Conservation (phyloP, 1,140 invertebrate genomes). For the Drosophila orena region DNA sequence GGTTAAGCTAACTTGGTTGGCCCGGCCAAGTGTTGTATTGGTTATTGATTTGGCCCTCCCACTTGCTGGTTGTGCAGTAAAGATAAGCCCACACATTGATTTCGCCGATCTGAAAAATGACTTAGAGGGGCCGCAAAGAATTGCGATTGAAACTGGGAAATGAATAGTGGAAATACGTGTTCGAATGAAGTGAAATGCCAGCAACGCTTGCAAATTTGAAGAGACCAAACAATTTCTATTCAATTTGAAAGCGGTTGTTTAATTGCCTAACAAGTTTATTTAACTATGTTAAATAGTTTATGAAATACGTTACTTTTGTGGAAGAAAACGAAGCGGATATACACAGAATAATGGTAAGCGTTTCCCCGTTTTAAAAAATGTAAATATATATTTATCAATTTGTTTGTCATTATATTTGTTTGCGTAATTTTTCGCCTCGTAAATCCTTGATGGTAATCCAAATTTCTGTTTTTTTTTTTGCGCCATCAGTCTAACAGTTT, state of each 20-base stretch:
- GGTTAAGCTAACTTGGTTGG: constrained; percentile 14
- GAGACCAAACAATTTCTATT: not conserved
- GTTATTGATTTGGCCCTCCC: constrained; percentile 31
- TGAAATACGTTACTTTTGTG: no score
- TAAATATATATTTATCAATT: no score
- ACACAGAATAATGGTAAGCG: no score
- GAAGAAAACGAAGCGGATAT: no score
- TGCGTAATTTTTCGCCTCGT: not conserved
- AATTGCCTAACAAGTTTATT: no score
- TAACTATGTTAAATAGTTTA: no score
- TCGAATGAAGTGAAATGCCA: no score
- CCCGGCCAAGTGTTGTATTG: constrained; percentile 34
- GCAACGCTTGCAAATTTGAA: not conserved
- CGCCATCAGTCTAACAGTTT: no score
- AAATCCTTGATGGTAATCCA: not conserved
- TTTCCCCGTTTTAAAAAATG: no score
- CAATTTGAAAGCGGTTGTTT: no score
- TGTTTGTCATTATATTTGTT: no score
- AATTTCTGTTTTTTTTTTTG: not conserved
- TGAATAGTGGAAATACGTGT: no score
- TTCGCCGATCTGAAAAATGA: constrained; percentile 3
- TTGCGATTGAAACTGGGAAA: constrained; percentile 2
- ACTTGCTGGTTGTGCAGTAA: not conserved
- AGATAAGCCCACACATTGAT: not conserved
- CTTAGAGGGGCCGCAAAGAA: not conserved